A percentile compares a stretch with the other conserved stretches of the same genome.
These are phyloP conservation scores for Sinelater perroti DNA, from an alignment of 2,888 invertebrate genomes.

Conservation along the genomic window DNA sequence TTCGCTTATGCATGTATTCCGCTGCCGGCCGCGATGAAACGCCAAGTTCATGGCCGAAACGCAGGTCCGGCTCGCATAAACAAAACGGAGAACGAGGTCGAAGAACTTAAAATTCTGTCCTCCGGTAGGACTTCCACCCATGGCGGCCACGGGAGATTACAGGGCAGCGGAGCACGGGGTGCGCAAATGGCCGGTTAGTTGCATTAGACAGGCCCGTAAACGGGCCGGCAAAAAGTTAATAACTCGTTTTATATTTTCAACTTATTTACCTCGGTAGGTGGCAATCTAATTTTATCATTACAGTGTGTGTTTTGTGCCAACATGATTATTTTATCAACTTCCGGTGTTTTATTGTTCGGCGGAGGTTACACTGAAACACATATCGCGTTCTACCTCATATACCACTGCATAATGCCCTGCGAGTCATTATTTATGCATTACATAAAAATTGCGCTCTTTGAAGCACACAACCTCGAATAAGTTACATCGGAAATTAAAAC, in stretches of 20 bases:
- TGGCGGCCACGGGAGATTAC: no score
- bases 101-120: no score
- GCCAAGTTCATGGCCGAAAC: no score
- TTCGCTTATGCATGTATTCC: conserved; percentile 30
- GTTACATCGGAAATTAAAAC: conserved; percentile 5
- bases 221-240: conserved; percentile 24
- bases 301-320: conserved; percentile 30
- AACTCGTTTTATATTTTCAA: conserved; percentile 30
- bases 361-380: conserved; percentile 7
- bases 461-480: background rate
- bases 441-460: conserved; percentile 7
- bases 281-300: conserved; percentile 36
- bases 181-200: conserved; percentile 20
- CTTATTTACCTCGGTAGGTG: conserved; percentile 34
- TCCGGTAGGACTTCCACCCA: no score
- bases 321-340: conserved; percentile 39
- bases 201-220: conserved; percentile 21
- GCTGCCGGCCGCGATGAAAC: no score
- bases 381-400: conserved; percentile 16
- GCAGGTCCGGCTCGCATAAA: no score
- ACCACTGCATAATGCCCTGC: conserved; percentile 4
- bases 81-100: no score
- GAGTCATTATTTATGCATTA: conserved; percentile 20
- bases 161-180: no score
- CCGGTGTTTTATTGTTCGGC: conserved; percentile 31